Evolutionary conservation across 2,888 invertebrate species (phyloP).

Genomic region (Hydrotaea cyrtoneurina): DNA sequence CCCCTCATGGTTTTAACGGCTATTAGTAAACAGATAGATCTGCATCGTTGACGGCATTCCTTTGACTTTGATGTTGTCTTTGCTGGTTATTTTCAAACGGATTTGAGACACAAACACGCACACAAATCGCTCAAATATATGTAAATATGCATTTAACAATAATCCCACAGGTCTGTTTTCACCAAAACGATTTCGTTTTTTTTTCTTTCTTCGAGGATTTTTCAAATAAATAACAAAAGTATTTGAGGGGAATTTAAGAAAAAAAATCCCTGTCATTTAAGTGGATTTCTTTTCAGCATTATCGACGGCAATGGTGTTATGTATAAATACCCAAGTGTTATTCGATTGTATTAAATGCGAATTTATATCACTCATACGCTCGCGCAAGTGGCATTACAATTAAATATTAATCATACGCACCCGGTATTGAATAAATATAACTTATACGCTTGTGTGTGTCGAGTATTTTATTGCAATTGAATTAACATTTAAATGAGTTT

Average conservation of each 20-base stretch:
- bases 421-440: background rate
- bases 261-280: too few relatives aligned
- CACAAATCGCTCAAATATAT: constrained; percentile 52
- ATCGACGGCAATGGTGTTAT: too few relatives aligned
- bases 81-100: background rate
- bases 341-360: background rate
- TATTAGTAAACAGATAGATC: background rate
- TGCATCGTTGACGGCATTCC: background rate
- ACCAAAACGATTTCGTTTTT: too few relatives aligned
- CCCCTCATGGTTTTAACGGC: background rate
- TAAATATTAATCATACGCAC: constrained; percentile 3
- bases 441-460: background rate
- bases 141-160: constrained; percentile 33
- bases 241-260: too few relatives aligned
- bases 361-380: constrained; percentile 14
- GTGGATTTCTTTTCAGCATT: too few relatives aligned
- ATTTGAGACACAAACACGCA: background rate
- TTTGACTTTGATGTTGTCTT: background rate
- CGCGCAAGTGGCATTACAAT: background rate
- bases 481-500: constrained; percentile 3
- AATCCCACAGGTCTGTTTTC: background rate
- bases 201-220: too few relatives aligned
- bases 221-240: too few relatives aligned
- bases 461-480: background rate
- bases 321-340: background rate